Conservation (phyloP, 2,797 vertebrate species). For the Gadopsis marmoratus region DNA sequence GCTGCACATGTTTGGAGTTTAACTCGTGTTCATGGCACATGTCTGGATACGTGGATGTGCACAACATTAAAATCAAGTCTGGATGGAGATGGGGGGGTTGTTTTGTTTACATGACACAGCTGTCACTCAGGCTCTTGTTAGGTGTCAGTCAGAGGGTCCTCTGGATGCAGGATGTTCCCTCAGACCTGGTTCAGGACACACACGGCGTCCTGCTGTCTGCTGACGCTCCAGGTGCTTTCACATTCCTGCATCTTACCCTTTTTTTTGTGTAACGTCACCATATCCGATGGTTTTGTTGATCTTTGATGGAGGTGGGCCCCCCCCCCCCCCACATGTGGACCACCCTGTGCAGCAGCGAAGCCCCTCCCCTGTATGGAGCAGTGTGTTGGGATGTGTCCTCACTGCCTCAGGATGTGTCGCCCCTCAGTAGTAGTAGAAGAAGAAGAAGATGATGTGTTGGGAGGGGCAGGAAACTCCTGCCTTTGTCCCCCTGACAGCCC, state of each 20-base stretch:
- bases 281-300: too few species aligned
- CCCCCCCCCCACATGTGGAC: neutral
- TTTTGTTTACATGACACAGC: neutral
- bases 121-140: neutral
- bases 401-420: slow-evolving; percentile 1
- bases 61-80: neutral
- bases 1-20: too few species aligned
- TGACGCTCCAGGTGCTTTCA: neutral
- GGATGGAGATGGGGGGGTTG: neutral
- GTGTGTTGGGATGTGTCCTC: slow-evolving; percentile 50
- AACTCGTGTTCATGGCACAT: too few species aligned
- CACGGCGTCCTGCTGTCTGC: neutral
- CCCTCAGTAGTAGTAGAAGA: neutral
- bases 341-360: neutral
- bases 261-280: neutral
- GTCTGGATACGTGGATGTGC: too few species aligned
- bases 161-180: neutral
- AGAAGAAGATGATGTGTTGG: slow-evolving; percentile 9
- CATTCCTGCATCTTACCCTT: neutral
- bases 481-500: slow-evolving; percentile 60
- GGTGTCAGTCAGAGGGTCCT: neutral
- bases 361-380: slow-evolving; percentile 6
- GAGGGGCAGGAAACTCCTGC: slow-evolving; percentile 4
- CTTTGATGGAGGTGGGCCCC: neutral
- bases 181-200: neutral